Percentiles rank a stretch among this genome's conserved stretches.
phyloP scores from a whole-genome alignment of 2,797 vertebrate genomes.

The Chaetodon trifasciatus region DNA sequence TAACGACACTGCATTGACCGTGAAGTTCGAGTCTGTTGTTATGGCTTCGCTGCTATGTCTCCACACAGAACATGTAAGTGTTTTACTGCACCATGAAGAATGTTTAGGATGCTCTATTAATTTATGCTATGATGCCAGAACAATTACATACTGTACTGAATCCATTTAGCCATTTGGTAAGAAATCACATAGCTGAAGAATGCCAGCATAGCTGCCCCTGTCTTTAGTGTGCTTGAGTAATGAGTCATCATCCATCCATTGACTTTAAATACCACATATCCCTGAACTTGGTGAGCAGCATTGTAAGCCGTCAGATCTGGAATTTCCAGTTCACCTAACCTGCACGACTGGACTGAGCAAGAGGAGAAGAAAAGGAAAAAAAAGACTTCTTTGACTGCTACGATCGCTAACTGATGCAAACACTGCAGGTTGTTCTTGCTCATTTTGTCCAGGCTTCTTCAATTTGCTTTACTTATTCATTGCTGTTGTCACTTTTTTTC shows the following conservation, averaged over 20 bases:
- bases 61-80: neutral
- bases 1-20: conserved; percentile 18
- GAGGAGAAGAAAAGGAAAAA: no score
- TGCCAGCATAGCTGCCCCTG: neutral
- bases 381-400: neutral
- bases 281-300: neutral
- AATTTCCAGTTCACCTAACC: neutral
- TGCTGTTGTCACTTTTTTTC: neutral
- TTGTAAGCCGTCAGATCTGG: neutral
- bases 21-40: conserved; percentile 34
- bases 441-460: neutral
- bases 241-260: neutral
- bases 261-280: neutral
- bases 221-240: conserved; percentile 4
- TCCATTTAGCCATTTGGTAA: conserved; percentile 7
- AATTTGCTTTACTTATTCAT: neutral
- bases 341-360: neutral
- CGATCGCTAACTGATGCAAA: neutral
- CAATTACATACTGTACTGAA: neutral
- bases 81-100: conserved; percentile 23
- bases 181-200: neutral
- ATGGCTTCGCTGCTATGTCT: neutral
- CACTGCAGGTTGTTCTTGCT: neutral
- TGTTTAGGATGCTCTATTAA: conserved; percentile 1
- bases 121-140: conserved; percentile 6